Base-by-base conservation (phyloP, 2,888 invertebrate genomes). In the Plebejus anna region DNA sequence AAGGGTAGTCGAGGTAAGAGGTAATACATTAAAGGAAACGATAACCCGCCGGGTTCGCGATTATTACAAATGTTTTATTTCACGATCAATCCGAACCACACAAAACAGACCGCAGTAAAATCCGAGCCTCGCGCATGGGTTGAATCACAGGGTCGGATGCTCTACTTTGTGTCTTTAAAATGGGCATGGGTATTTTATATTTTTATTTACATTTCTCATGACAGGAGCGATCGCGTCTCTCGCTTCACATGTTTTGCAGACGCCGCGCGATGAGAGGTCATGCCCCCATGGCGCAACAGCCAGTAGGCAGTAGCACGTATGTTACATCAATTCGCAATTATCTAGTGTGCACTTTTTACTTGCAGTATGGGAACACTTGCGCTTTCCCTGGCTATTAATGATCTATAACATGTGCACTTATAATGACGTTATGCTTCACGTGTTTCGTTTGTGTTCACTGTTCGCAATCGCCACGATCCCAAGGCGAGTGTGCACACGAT, bases 301-400 rank as follows among this genome's bases (percentile, higher is more conserved):
- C 79, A 82, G 81, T 80, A 66, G 32, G 82, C 79, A 82, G 81
- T 80, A 78, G 80, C 81, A 81, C 81, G 80, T 81, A 81, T 80
- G 79, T 80, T 80, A 80, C 81, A 79, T 83, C 80, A 79, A 81
- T 81, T 79, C 81, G 80, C 80, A 78, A 82, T 83, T 83, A 81
- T 83, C 82, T 82, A 81, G 81, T 80, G 79, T 78, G 78, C 78
- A 77, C 75, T 88, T 88, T 86, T 86, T 86, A 85, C 84, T 81
- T 81, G 81, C 83, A 88, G 88, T 90, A 89, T 90, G 90, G 89
- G 90, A 91, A 90, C 88, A 89, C 90, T 91, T 89, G 87, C 90
- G 84, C 89, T 92, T 91, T 92, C 90, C 87, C 89, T 85, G 86
- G 87, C 86, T 83, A 89, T 89, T 90, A 90, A 92, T 91, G 89